phyloP scores from a whole-genome alignment of 2,113 vertebrate genomes.

The Sarotherodon lohbergeri region DNA sequence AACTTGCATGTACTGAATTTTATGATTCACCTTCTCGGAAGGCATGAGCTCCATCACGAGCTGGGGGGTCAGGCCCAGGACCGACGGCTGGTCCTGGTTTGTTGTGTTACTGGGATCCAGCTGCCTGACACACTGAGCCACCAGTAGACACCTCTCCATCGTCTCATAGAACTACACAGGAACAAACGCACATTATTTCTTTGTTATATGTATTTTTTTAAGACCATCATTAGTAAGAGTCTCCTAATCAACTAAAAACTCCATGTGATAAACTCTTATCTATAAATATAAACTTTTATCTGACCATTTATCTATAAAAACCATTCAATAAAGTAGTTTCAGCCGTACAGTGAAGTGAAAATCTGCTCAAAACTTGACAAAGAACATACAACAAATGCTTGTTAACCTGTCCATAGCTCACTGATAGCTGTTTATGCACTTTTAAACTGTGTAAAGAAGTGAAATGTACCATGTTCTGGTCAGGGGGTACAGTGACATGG shows the following conservation, averaged over 20 bases:
- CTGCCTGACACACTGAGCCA: slow-evolving; percentile 70
- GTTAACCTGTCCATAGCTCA: neutral
- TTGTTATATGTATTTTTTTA: neutral
- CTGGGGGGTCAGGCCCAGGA: slow-evolving; percentile 69
- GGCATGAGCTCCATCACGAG: slow-evolving; percentile 76
- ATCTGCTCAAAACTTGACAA: neutral
- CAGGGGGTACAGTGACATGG: slow-evolving; percentile 47
- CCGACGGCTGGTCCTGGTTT: slow-evolving; percentile 24
- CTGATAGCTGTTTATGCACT: neutral
- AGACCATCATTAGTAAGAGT: neutral
- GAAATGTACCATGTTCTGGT: slow-evolving; percentile 72
- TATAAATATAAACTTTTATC: neutral
- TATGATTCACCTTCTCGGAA: slow-evolving; percentile 52
- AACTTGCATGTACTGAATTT: neutral
- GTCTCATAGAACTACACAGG: slow-evolving; percentile 72
- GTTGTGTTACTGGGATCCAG: slow-evolving; percentile 56
- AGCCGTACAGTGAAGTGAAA: neutral
- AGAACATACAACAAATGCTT: neutral
- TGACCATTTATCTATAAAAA: neutral
- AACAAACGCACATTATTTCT: accelerated
- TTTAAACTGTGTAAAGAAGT: neutral
- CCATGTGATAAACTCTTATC: neutral
- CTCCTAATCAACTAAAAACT: accelerated
- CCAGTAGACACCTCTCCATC: slow-evolving; percentile 76
- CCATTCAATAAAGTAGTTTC: neutral